Evolutionary conservation across 2,113 vertebrate genomes (phyloP), one percentile per base, ranked within the genome.

Genomic region (Neolamprologus toae): DNA sequence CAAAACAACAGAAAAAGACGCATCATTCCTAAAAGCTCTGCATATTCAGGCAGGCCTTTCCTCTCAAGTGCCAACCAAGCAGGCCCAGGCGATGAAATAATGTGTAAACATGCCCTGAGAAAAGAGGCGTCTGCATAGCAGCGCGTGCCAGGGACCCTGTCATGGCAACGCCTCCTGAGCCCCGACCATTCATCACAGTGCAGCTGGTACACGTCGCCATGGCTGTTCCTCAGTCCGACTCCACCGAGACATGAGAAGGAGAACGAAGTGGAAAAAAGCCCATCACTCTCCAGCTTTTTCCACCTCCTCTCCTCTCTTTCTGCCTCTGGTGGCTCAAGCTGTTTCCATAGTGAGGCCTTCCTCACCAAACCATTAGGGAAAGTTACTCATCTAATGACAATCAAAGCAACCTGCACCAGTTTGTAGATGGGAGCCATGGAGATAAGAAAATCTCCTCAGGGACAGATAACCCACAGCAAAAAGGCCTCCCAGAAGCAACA

Each of bases 161-260:
- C 93, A 94, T 94, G 92, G 94, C 86, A 94, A 95, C 94, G 76
- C 90, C 68, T 71, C 87, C 81, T 40, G 63, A 85, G 78, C 81
- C 86, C 51, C 4, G 31, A 61, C 86, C 82, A 90, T 93, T 92
- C 89, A 90, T 89, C 14, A 61, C 17, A 80, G 86, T 92, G 89
- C 92, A 93, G 93, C 91, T 92, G 93, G 93, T 91, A 88, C 91
- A 89, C 5, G 81, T 87, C 90, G 87, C 90, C 63, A 40, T 57
- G 81, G 81, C 63, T 10, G 83, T 82, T 89, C 91, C 83, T 6
- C 28, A 71, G 88, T 73, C 73, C 4, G 2, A 85, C 51, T 86
- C 92, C 40, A 35, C 61, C 55, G 85, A 86, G 92, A 92, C 88
- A 79, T 9, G 40, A 59, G 28, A 23, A 73, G 9, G 51, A 17